Evolutionary conservation across 23 tunicate genomes (phyloP).

Genomic region (Clavelina lepadiformis): DNA sequence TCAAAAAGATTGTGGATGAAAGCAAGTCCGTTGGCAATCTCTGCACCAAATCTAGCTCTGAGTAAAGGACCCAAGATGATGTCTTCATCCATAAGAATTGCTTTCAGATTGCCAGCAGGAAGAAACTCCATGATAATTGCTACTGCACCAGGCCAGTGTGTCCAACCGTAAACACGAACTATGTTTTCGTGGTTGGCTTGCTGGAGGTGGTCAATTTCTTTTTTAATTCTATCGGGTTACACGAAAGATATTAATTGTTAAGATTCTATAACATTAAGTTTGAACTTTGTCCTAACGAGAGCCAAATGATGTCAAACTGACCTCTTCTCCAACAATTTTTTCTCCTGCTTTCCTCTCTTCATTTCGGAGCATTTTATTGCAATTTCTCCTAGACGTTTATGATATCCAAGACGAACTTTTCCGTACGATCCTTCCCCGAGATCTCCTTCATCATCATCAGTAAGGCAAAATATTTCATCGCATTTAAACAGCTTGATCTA

Average conservation of each 20-base stretch:
- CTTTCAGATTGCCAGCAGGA: background rate
- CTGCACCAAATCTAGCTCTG: background rate
- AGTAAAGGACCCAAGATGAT: background rate
- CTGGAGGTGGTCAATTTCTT: conserved; percentile 3
- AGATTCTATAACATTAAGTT: no score
- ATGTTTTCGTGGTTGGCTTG: conserved; percentile 15
- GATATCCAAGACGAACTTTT: no score
- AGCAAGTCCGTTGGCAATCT: conserved; percentile 10
- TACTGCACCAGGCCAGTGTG: background rate
- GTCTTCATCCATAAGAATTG: background rate
- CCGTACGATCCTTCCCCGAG: no score
- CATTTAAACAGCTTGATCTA: no score
- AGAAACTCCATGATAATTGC: conserved; percentile 22
- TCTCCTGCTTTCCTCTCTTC: background rate
- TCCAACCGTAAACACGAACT: conserved; percentile 12
- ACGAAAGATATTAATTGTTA: no score
- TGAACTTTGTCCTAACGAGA: no score
- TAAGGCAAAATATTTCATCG: no score
- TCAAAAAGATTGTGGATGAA: background rate
- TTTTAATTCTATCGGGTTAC: conserved; percentile 7
- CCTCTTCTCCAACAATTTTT: background rate
- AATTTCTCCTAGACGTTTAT: background rate
- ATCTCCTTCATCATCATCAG: no score
- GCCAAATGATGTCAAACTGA: no score
- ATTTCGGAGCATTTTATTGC: background rate